These are phyloP conservation scores for Burhinus bistriatus DNA, from an alignment of 2,113 vertebrate species.

Conservation along the genomic window DNA sequence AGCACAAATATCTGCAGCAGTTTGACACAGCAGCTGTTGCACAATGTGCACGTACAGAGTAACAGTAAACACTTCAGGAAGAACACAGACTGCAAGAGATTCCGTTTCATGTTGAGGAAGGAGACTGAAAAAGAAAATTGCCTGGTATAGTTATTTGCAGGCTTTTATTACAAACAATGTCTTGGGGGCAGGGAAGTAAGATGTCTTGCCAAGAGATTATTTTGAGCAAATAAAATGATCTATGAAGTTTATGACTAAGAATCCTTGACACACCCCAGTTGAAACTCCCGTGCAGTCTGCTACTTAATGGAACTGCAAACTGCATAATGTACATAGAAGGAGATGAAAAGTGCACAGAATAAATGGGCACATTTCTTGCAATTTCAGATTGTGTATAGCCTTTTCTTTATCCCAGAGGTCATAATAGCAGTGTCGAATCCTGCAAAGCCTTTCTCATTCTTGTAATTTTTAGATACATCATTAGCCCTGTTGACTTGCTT, in stretches of 20 bases:
- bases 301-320: background rate
- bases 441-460: background rate
- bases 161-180: conserved; percentile 38
- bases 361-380: background rate
- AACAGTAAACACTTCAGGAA: background rate
- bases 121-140: conserved; percentile 17
- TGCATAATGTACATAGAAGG: background rate
- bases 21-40: background rate
- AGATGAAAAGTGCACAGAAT: background rate
- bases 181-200: conserved; percentile 18
- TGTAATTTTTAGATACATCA: background rate
- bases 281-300: background rate
- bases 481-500: background rate
- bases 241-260: conserved; percentile 43
- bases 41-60: background rate
- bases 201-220: conserved; percentile 59
- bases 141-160: conserved; percentile 37
- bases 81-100: background rate
- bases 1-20: background rate
- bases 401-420: background rate
- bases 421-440: background rate
- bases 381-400: background rate
- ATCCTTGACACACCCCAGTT: background rate
- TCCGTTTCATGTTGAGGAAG: conserved; percentile 9
- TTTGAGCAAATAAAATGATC: conserved; percentile 43